These are phyloP conservation scores for Neria commutata DNA, from an alignment of 2,888 invertebrate species.

Conservation along the genomic window DNA sequence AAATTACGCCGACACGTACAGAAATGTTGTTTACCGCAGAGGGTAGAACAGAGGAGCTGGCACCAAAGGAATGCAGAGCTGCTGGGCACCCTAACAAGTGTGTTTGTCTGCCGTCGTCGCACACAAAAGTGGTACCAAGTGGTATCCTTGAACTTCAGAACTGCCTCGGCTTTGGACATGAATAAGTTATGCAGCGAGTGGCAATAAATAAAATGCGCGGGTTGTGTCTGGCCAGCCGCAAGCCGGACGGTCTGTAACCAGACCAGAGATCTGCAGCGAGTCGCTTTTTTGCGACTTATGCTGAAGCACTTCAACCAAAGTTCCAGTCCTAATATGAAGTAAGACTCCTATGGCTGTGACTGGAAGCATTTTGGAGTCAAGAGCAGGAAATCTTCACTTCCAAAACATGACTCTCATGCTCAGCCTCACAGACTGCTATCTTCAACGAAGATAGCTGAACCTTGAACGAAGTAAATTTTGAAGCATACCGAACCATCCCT, in stretches of 20 bases:
- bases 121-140: constrained; percentile 2
- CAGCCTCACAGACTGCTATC: too few relatives aligned
- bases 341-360: too few relatives aligned
- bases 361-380: too few relatives aligned
- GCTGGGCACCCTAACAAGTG: background rate
- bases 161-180: constrained; percentile 33
- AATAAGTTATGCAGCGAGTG: constrained; percentile 32
- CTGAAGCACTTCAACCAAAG: too few relatives aligned
- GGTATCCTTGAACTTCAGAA: constrained; percentile 52
- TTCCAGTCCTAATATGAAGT: too few relatives aligned
- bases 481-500: too few relatives aligned
- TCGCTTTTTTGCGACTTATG: too few relatives aligned
- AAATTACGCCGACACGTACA: constrained; percentile 48
- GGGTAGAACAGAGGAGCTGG: background rate
- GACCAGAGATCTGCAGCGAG: constrained; percentile 40
- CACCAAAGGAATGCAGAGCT: background rate
- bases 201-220: constrained; percentile 34
- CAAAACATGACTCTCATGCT: too few relatives aligned
- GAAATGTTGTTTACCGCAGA: constrained; percentile 16
- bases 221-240: constrained; percentile 35
- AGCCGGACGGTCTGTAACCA: constrained; percentile 37
- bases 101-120: too few relatives aligned
- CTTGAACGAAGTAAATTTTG: too few relatives aligned
- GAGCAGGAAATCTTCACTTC: too few relatives aligned
- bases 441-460: background rate